phyloP scores from a whole-genome alignment of 2,888 invertebrate species.

The Eubasilissa splendida region DNA sequence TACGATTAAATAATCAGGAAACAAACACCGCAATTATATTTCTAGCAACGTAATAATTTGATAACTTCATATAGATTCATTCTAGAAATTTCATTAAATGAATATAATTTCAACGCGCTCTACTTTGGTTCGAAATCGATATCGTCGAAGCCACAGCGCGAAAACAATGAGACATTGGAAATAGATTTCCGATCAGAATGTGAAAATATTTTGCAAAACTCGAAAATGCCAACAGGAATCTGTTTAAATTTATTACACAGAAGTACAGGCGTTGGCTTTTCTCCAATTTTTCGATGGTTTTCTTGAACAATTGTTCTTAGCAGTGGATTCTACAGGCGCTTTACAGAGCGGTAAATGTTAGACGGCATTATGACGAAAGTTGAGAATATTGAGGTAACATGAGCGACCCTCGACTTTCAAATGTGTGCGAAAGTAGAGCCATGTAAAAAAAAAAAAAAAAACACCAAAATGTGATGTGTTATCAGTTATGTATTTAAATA shows the following conservation, averaged over 20 bases:
- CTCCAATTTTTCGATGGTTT: slow-evolving; percentile 6
- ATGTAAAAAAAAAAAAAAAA: no score
- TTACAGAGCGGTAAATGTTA: background rate
- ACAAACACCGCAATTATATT: no score
- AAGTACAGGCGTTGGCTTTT: slow-evolving; percentile 15
- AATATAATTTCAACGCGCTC: slow-evolving; percentile 34
- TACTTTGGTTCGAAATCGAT: background rate
- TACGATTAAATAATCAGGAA: no score
- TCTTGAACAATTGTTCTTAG: slow-evolving; percentile 23
- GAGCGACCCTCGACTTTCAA: no score
- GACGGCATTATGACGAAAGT: no score
- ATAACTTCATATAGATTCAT: no score
- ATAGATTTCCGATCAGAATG: slow-evolving; percentile 19
- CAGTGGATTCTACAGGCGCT: background rate
- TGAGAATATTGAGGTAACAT: no score
- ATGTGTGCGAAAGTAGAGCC: no score
- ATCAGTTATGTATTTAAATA: no score
- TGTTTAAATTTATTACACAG: slow-evolving; percentile 10
- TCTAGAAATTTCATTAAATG: no score
- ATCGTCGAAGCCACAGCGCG: slow-evolving; percentile 10
- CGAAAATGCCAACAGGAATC: slow-evolving; percentile 7
- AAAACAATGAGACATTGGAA: slow-evolving; percentile 27
- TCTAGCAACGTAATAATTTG: no score
- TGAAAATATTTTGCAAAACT: slow-evolving; percentile 17
- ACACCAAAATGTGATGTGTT: no score